Conservation (phyloP, 1,140 invertebrate genomes). For the Lordiphosa mommai region DNA sequence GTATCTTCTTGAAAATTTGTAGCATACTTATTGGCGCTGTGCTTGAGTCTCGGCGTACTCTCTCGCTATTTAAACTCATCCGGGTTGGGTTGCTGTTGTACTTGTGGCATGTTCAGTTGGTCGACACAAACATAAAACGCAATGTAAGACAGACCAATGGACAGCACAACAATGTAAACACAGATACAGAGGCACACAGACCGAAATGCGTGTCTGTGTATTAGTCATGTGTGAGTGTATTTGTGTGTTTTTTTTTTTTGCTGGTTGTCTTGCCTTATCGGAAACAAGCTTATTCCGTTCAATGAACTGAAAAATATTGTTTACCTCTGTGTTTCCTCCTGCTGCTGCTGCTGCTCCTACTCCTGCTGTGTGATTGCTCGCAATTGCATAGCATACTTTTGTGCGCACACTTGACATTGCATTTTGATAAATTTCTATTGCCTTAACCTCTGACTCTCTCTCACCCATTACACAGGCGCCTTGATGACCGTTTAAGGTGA, state of each 20-base stretch:
- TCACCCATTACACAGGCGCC: no score
- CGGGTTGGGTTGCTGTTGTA: slow-evolving; percentile 12
- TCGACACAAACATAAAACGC: slow-evolving; percentile 31
- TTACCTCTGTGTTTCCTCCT: slow-evolving; percentile 57
- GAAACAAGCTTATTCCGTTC: slow-evolving; percentile 76
- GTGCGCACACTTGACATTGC: slow-evolving; percentile 16
- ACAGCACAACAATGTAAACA: slow-evolving; percentile 39
- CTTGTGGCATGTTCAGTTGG: slow-evolving; percentile 49
- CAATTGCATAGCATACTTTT: no score
- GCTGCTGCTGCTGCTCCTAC: slow-evolving; percentile 27
- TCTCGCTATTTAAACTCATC: neutral
- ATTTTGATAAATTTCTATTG: slow-evolving; percentile 55
- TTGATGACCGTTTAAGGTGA: no score
- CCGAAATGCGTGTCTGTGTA: slow-evolving; percentile 24
- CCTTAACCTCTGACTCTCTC: neutral
- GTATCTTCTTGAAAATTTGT: slow-evolving; percentile 4
- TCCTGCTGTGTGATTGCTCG: no score
- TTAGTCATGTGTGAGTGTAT: slow-evolving; percentile 24
- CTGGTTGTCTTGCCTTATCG: slow-evolving; percentile 56
- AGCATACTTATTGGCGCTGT: slow-evolving; percentile 41
- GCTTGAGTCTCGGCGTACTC: slow-evolving; percentile 7
- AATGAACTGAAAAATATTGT: slow-evolving; percentile 76
- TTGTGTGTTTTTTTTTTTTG: slow-evolving; percentile 34
- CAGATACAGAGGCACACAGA: neutral
- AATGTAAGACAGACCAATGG: slow-evolving; percentile 54